Evolutionary conservation across 30 jellyfish, hydroid and myxozoan genomes (phyloP).

Genomic region (Clytia hemisphaerica): DNA sequence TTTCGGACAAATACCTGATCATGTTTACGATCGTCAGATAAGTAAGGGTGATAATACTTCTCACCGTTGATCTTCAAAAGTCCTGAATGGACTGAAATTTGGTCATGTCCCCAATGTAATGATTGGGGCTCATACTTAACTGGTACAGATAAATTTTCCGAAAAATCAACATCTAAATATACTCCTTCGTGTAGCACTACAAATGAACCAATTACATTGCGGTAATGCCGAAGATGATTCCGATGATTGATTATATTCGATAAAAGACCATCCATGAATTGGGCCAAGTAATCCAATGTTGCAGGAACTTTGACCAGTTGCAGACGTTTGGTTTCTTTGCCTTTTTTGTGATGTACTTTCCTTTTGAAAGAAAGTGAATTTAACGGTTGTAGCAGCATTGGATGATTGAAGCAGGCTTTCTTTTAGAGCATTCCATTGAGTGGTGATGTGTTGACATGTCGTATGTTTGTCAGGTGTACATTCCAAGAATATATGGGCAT

Average conservation of each 20-base stretch:
- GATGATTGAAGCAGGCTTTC: background rate
- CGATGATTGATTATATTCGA: constrained; percentile 13
- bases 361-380: background rate
- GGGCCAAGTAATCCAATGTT: background rate
- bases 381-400: background rate
- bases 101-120: background rate
- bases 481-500: background rate
- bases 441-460: background rate
- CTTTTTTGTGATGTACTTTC: constrained; percentile 9
- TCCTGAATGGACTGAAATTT: constrained; percentile 10
- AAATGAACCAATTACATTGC: background rate
- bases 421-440: background rate
- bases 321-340: constrained; percentile 2
- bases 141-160: constrained; percentile 9
- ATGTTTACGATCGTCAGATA: constrained; percentile 21
- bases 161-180: background rate
- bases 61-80: constrained; percentile 17
- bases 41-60: constrained; percentile 32
- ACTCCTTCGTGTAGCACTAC: background rate
- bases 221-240: background rate
- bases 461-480: background rate
- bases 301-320: background rate
- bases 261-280: background rate
- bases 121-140: constrained; percentile 21
- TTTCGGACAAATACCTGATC: constrained; percentile 26